These are phyloP conservation scores for Psococerastis gibbosa DNA, from an alignment of 2,888 invertebrate genomes.

Conservation along the genomic window DNA sequence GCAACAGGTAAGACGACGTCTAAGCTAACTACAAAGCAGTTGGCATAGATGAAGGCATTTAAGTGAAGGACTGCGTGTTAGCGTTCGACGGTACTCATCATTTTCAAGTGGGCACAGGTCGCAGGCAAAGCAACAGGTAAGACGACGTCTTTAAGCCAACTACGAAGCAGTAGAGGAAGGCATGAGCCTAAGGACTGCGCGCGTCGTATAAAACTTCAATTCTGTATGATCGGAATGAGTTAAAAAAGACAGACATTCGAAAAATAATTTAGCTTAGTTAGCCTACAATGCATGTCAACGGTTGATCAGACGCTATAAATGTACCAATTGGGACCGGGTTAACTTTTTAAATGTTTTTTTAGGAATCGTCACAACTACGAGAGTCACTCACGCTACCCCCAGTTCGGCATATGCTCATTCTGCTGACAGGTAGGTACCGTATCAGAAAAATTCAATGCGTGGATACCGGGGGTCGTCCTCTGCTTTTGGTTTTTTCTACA, in stretches of 20 bases:
- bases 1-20: conserved; percentile 45
- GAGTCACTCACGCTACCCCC: conserved; percentile 79
- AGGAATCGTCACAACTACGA: conserved; percentile 71
- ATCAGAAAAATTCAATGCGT: no score
- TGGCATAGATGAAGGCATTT: conserved; percentile 53
- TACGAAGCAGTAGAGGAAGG: conserved; percentile 52
- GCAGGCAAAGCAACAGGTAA: conserved; percentile 60
- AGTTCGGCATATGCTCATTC: conserved; percentile 60
- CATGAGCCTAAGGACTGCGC: conserved; percentile 40
- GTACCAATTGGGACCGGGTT: no score
- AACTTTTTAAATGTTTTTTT: no score
- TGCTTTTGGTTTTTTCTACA: no score
- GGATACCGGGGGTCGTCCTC: no score
- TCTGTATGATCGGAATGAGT: not conserved
- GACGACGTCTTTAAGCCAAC: conserved; percentile 46
- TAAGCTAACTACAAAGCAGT: conserved; percentile 63
- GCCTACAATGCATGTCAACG: no score
- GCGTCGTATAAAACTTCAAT: not conserved
- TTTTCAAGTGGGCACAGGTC: conserved; percentile 51
- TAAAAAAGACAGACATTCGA: not conserved
- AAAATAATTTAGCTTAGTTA: no score
- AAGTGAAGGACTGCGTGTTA: conserved; percentile 40
- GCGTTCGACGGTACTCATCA: conserved; percentile 36
- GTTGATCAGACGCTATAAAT: no score
- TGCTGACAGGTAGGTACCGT: conserved; percentile 38